A percentile compares a stretch with the other conserved stretches of the same genome.
Conservation (phyloP, 2,113 vertebrate species). For the Corydoras maculifer region DNA sequence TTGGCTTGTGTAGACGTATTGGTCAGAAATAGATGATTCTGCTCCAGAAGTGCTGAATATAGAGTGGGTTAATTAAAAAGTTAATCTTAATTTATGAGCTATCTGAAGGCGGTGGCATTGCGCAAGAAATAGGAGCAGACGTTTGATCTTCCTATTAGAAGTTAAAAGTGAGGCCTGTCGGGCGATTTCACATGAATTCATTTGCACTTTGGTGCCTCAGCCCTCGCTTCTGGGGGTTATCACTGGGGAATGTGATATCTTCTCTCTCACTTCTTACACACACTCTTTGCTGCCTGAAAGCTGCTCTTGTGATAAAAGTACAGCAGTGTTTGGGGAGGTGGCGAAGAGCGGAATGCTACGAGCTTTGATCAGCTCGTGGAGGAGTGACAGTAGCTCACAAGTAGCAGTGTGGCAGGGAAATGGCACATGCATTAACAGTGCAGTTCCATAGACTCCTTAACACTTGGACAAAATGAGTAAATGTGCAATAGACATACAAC, state of each 20-base stretch:
- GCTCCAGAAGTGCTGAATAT: constrained; percentile 34
- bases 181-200: constrained; percentile 44
- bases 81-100: constrained; percentile 49
- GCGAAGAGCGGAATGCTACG: constrained; percentile 21
- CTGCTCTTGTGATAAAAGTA: constrained; percentile 35
- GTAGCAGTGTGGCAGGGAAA: constrained; percentile 25
- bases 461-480: not conserved
- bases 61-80: constrained; percentile 49
- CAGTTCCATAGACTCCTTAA: constrained; percentile 29
- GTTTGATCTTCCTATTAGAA: constrained; percentile 52
- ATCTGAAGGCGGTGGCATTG: constrained; percentile 36
- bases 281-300: constrained; percentile 23
- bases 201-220: constrained; percentile 33
- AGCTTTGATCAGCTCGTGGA: constrained; percentile 40
- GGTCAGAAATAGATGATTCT: constrained; percentile 25
- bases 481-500: constrained; percentile 5
- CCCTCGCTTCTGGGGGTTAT: constrained; percentile 34
- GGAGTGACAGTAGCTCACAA: constrained; percentile 39
- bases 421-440: constrained; percentile 22
- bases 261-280: not conserved
- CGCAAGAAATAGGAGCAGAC: constrained; percentile 31
- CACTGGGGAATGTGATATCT: constrained; percentile 20
- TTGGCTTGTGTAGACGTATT: constrained; percentile 12
- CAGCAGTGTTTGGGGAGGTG: constrained; percentile 38
- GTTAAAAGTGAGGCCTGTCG: constrained; percentile 47